Evolutionary conservation across 2,113 vertebrate species (phyloP), one percentile per base, ranked within the genome.

Genomic region (Podocnemis expansa): DNA sequence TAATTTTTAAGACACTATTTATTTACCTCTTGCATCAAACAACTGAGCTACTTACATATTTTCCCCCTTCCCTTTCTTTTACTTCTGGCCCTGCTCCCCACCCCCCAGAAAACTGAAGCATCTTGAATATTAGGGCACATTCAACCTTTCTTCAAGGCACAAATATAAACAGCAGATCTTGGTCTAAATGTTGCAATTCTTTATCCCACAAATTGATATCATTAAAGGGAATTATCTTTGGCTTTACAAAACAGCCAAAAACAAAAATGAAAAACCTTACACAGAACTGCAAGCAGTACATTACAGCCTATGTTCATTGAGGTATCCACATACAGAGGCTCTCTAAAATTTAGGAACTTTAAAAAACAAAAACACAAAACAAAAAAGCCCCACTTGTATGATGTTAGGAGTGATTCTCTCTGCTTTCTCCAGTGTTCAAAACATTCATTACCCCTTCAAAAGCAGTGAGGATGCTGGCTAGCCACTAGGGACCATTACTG

Each of bases 191-290:
- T 96, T 96, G 92, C 95, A 95, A 94, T 91, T 95, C 90, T 84
- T 92, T 89, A 95, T 97, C 95, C 94, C 94, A 94, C 81, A 96
- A 88, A 96, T 91, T 27, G 52, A 51, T 94, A 96, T 95, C 93
- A 31, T 79, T 87, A 17, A 63, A 8, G 29, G 34, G 31, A 67
- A n/a, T n/a, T n/a, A n/a, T n/a, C 88, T 75, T 79, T 90, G 91
- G 88, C 95, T 90, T 55, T 83, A 75, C 92, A 89, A 70, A n/a
- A n/a, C n/a, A n/a, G n/a, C n/a, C n/a, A n/a, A n/a, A n/a, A n/a
- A n/a, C n/a, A n/a, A n/a, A n/a, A n/a, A n/a, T n/a, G n/a, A 91
- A 52, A 52, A 52, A 13, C 16, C 82, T 70, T 93, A 55, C 84
- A 87, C 92, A 94, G 85, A 90, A 94, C 67, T 89, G 47, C 56